These are phyloP conservation scores for Drosophila monieri DNA, from an alignment of 2,888 invertebrate species.

Conservation along the genomic window DNA sequence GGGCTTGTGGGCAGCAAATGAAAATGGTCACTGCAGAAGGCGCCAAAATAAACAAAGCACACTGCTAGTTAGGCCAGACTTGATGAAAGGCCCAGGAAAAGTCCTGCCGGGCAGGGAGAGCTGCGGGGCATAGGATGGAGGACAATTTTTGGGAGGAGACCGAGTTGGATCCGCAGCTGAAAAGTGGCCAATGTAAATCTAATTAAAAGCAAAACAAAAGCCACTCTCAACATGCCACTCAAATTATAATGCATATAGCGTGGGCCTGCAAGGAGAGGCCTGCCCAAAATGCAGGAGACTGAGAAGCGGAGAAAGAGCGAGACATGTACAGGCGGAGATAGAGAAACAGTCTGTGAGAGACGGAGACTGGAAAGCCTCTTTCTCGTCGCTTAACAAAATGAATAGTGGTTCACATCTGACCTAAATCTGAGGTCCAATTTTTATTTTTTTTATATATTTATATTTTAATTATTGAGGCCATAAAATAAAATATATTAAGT, in stretches of 20 bases:
- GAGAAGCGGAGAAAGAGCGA: constrained; percentile 10
- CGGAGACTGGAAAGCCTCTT: constrained; percentile 33
- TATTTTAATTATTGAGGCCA: neutral
- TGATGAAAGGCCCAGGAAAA: constrained; percentile 42
- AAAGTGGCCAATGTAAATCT: constrained; percentile 80
- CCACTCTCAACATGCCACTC: constrained; percentile 79
- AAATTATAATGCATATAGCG: constrained; percentile 74
- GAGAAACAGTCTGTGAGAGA: constrained; percentile 2
- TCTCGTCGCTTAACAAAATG: constrained; percentile 31
- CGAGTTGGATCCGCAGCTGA: constrained; percentile 62
- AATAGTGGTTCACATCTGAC: neutral
- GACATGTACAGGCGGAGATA: constrained; percentile 2
- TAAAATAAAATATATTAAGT: no score
- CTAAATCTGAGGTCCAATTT: neutral
- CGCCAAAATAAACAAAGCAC: constrained; percentile 77
- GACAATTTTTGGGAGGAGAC: constrained; percentile 38
- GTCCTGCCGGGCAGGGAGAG: constrained; percentile 8
- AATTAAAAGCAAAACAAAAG: constrained; percentile 80
- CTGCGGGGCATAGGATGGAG: neutral
- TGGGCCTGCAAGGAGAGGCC: constrained; percentile 22
- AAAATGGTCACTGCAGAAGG: constrained; percentile 55
- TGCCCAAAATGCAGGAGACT: constrained; percentile 8
- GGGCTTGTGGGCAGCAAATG: constrained; percentile 18
- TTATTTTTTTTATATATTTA: neutral
- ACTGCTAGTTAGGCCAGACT: constrained; percentile 66